phyloP scores from a whole-genome alignment of 2,888 invertebrate genomes.

The Lochmaea crataegi region DNA sequence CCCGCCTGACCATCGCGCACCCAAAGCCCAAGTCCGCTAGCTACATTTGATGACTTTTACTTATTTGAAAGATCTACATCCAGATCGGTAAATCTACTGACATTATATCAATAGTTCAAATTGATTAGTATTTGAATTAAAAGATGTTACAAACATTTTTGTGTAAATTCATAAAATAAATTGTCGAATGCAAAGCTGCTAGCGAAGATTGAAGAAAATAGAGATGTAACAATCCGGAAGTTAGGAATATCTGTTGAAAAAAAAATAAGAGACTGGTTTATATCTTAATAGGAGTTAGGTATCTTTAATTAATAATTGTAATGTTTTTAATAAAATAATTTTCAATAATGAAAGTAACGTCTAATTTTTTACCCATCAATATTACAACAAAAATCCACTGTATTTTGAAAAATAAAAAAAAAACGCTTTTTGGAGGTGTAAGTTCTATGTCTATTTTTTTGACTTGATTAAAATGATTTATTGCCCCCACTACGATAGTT shows the following conservation, averaged over 20 bases:
- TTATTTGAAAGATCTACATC: no score
- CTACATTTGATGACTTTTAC: no score
- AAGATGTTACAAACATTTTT: neutral
- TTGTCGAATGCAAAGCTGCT: neutral
- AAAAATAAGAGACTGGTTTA: slow-evolving; percentile 41
- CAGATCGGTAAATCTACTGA: no score
- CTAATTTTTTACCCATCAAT: neutral
- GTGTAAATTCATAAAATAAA: slow-evolving; percentile 2
- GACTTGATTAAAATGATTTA: no score
- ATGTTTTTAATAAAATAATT: slow-evolving; percentile 42
- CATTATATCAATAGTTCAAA: no score
- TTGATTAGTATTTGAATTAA: neutral
- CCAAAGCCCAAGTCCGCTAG: no score
- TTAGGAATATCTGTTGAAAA: slow-evolving; percentile 17
- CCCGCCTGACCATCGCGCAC: no score
- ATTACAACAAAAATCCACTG: neutral
- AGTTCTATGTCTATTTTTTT: no score
- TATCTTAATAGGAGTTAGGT: slow-evolving; percentile 33
- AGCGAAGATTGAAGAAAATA: neutral
- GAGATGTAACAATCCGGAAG: slow-evolving; percentile 1
- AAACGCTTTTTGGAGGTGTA: neutral
- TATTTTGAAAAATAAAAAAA: neutral
- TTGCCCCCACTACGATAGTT: no score
- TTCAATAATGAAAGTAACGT: slow-evolving; percentile 22
- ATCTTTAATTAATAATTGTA: slow-evolving; percentile 35